Evolutionary conservation across 2,888 invertebrate species (phyloP), one percentile per base, ranked within the genome.

Genomic region (Euplexia lucipara): DNA sequence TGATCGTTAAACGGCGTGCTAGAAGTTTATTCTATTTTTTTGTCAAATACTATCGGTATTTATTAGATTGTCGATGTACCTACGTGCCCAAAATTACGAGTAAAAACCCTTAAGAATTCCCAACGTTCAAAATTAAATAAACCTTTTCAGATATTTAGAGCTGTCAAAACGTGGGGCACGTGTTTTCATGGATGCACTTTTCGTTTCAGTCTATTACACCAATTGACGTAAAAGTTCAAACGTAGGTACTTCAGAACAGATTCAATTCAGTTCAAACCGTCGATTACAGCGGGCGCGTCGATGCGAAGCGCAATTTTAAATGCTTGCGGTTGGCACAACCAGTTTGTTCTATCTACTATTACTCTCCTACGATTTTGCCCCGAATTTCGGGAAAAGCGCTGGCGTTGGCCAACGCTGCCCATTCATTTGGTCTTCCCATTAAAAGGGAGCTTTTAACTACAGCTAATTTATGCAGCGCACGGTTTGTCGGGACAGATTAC

Each of bases 371-470:
- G 83, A 82, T 81, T 83, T 74, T 45, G 57, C 70, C 35, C 66
- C 67, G 68, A 85, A 83, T 84, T 87, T 86, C 78, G 79, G 85
- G 75, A 81, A 86, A 84, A 82, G 83, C 84, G 77, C 79, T 78
- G 76, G 78, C 79, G 79, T 75, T 82, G 83, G 77, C 83, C 86
- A 81, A 82, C 85, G 80, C 82, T 86, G 89, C 88, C 92, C 92
- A 92, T 93, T 94, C 92, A 94, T 94, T 94, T 94, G 86, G 88
- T 81, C 88, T 89, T 88, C 86, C 92, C 91, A 93, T 93, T 94
- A 92, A 93, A 93, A 91, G 90, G 91, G 88, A 87, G 92, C 92
- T 93, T 94, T 93, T 94, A 94, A 94, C 93, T 92, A 90, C 88
- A 88, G 90, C 90, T 92, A 94, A 94, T 93, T 93, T 93, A 94